A percentile compares a stretch with the other conserved stretches of the same genome.
phyloP scores from a whole-genome alignment of 2,888 invertebrate genomes.

The Perizoma affinitatum region DNA sequence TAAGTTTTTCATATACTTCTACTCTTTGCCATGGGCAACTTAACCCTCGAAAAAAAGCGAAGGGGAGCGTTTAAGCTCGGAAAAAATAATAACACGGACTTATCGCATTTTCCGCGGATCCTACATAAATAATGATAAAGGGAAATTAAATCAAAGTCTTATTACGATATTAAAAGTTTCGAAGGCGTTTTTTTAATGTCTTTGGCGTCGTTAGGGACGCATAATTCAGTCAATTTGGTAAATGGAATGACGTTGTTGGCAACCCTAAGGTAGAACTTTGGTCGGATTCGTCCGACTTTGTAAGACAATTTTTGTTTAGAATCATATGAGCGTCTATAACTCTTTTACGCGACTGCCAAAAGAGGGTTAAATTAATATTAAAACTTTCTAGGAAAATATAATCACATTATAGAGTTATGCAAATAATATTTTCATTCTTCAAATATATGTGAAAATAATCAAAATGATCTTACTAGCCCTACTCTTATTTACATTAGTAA shows the following conservation, averaged over 20 bases:
- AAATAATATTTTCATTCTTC: too few relatives aligned
- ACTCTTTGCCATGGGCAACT: slow-evolving; percentile 41
- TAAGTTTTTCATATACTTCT: background rate
- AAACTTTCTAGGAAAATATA: too few relatives aligned
- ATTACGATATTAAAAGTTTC: slow-evolving; percentile 83
- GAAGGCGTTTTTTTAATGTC: slow-evolving; percentile 80
- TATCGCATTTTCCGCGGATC: slow-evolving; percentile 74
- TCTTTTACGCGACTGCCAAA: too few relatives aligned
- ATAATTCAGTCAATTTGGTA: slow-evolving; percentile 82
- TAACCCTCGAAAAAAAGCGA: slow-evolving; percentile 55
- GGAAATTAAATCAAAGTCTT: slow-evolving; percentile 84
- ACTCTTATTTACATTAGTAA: too few relatives aligned
- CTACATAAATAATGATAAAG: slow-evolving; percentile 84
- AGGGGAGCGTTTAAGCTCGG: slow-evolving; percentile 61
- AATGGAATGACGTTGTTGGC: slow-evolving; percentile 66
- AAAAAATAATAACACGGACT: slow-evolving; percentile 76
- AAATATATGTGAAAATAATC: too few relatives aligned
- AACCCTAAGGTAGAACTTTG: background rate
- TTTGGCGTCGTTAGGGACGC: slow-evolving; percentile 72
- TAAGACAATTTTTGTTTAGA: background rate
- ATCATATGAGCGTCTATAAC: background rate
- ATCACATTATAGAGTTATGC: too few relatives aligned
- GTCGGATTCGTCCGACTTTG: slow-evolving; percentile 12
- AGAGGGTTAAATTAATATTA: too few relatives aligned
- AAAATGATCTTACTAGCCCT: too few relatives aligned